Base-by-base conservation (phyloP, 2,797 vertebrate genomes). In the Limnodromus scolopaceus region DNA sequence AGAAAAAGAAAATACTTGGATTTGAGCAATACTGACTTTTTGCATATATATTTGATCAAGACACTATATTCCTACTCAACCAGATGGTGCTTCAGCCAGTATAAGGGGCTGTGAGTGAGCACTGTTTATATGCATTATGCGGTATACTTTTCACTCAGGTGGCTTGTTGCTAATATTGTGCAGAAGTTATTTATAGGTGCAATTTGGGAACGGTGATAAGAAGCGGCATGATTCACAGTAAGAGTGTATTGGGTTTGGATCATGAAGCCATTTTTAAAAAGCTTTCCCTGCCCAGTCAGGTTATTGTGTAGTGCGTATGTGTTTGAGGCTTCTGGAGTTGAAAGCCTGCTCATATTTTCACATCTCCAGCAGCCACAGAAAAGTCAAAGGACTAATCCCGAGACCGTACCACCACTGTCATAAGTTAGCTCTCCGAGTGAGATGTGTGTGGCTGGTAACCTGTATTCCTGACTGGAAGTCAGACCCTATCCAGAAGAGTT, bases 381-480 rank as follows among this genome's bases (percentile, higher is more conserved):
- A 69, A 91, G 34, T 20, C 28, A 27, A 68, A 91, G 57, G 30
- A 48, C 46, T 69, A 51, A 60, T 76, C 41, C 41, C 66, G 53
- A 66, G 55, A 20, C 34, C 0, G 0, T 54, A 27, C 11, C 63
- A n/a, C 19, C 0, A 2, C 16, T 25, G 16, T 46, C 64, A 9
- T 43, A 27, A 65, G 17, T 68, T 63, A 49, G 32, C 1, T 55
- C 13, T 60, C 24, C 32, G 54, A 78, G 20, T 30, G 38, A 92
- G 48, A 39, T 53, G 30, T 36, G 14, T 65, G n/a, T 17, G 41
- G 36, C 43, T 87, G 30, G 69, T 61, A 71, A 71, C 49, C 80
- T n/a, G 6, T 63, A 30, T 51, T 70, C 11, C 55, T 69, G 41
- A 48, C 54, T 83, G 55, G n/a, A 90, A 72, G 27, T 70, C 64